Evolutionary conservation across 2,888 invertebrate genomes (phyloP).

Genomic region (Oligia fasciuncula): DNA sequence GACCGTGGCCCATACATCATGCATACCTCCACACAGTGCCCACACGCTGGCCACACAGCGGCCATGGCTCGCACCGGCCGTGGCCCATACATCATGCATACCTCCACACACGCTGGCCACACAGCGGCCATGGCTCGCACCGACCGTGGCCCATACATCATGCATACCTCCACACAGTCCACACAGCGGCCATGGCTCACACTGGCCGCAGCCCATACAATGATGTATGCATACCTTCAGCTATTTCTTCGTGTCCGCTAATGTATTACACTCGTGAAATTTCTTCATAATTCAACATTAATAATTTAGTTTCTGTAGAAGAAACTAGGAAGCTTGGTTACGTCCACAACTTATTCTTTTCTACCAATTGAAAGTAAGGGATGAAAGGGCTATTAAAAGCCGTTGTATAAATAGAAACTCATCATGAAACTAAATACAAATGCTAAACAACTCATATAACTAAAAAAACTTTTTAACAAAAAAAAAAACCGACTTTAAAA

Average conservation of each 20-base stretch:
- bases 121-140: slow-evolving; percentile 5
- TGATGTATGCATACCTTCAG: slow-evolving; percentile 32
- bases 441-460: not conserved
- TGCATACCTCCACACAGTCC: slow-evolving; percentile 36
- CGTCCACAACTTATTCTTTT: not conserved
- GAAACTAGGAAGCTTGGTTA: slow-evolving; percentile 11
- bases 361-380: not conserved
- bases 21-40: slow-evolving; percentile 29
- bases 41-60: slow-evolving; percentile 11
- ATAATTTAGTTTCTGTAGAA: slow-evolving; percentile 5
- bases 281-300: slow-evolving; percentile 38
- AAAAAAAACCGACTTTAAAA: too few relatives aligned
- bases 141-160: slow-evolving; percentile 23
- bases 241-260: slow-evolving; percentile 28
- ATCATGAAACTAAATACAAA: not conserved
- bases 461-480: too few relatives aligned
- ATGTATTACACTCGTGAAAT: slow-evolving; percentile 15
- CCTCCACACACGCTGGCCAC: too few relatives aligned
- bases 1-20: slow-evolving; percentile 22
- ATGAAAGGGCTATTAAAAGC: not conserved
- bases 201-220: slow-evolving; percentile 5
- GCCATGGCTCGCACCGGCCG: slow-evolving; percentile 6
- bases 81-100: slow-evolving; percentile 33
- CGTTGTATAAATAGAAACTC: not conserved
- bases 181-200: slow-evolving; percentile 7